Conservation (phyloP, 2,888 invertebrate genomes). For the Pristionchus entomophagus region DNA sequence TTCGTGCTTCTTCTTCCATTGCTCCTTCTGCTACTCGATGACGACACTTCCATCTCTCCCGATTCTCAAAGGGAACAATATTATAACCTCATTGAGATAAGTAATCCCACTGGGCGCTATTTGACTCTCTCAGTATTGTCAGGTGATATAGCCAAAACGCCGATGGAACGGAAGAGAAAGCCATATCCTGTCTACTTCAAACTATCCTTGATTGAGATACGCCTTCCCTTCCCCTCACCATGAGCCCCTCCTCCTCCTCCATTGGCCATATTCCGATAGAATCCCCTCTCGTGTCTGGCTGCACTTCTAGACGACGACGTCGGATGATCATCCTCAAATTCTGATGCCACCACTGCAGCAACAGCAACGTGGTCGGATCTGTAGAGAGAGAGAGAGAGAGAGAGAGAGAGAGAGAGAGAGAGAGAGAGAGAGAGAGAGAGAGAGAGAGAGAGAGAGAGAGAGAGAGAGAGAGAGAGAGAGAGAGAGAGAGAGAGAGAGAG, state of each 20-base stretch:
- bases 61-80: neutral
- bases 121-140: neutral
- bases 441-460: too few relatives aligned
- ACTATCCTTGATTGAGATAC: neutral
- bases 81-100: neutral
- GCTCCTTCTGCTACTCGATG: neutral
- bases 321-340: neutral
- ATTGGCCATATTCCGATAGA: constrained; percentile 25
- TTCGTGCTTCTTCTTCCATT: neutral
- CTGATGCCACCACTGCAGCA: neutral
- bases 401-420: neutral
- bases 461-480: too few relatives aligned
- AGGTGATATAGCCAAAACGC: too few relatives aligned
- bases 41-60: neutral
- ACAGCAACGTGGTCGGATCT: neutral
- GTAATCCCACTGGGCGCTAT: neutral
- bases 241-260: neutral
- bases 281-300: constrained; percentile 17
- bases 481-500: too few relatives aligned
- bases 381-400: neutral
- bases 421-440: neutral
- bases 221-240: neutral
- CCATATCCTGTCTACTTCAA: neutral
- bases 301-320: constrained; percentile 11
- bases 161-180: too few relatives aligned